Evolutionary conservation across 2,113 vertebrate genomes (phyloP).

Genomic region (Merops nubicus): DNA sequence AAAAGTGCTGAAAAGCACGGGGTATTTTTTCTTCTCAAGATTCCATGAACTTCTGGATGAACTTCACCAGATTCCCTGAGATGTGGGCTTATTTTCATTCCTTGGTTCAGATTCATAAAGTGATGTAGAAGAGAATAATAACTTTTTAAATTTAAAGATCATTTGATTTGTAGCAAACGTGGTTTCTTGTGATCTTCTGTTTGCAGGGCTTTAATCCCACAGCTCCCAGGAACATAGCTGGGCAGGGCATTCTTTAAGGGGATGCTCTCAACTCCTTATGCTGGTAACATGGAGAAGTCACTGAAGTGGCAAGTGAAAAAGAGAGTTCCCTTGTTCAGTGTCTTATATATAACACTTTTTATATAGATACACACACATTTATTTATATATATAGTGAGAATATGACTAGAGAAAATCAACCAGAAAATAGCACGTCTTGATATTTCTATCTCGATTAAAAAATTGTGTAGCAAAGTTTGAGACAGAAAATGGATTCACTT

Average conservation of each 20-base stretch:
- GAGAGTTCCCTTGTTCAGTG: not conserved
- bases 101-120: not conserved
- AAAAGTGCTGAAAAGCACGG: not conserved
- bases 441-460: not conserved
- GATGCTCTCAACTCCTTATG: not conserved
- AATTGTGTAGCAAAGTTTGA: fast-evolving
- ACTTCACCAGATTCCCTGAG: not conserved
- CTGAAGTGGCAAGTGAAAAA: not conserved
- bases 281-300: not conserved
- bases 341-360: too few species aligned
- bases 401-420: not conserved
- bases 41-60: not conserved
- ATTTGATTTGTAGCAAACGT: not conserved
- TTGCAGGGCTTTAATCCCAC: not conserved
- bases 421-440: not conserved
- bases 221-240: not conserved
- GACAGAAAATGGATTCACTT: not conserved
- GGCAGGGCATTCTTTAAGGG: not conserved
- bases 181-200: not conserved
- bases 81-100: not conserved
- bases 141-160: not conserved
- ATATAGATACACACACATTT: too few species aligned
- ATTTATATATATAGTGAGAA: too few species aligned
- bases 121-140: not conserved
- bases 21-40: not conserved